phyloP scores from a whole-genome alignment of 1,140 invertebrate species.

The Bilobella aurantiaca region DNA sequence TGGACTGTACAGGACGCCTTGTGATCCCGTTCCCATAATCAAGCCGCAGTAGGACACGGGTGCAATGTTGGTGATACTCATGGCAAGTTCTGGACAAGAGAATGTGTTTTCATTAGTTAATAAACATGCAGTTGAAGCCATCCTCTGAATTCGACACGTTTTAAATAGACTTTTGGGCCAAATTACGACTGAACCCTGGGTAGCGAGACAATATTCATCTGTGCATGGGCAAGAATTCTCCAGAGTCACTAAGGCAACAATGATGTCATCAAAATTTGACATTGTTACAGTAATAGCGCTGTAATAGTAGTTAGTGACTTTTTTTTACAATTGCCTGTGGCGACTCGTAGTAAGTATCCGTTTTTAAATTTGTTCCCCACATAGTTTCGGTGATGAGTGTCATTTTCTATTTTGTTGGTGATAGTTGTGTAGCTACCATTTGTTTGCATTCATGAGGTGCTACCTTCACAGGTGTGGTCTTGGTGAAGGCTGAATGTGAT shows the following conservation, averaged over 20 bases:
- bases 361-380: too few species aligned
- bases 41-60: not conserved
- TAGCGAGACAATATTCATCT: not conserved
- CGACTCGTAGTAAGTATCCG: too few species aligned
- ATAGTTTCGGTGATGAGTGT: too few species aligned
- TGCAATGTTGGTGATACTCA: not conserved
- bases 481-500: too few species aligned
- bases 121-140: not conserved
- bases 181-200: not conserved
- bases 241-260: not conserved
- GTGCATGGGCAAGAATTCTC: not conserved
- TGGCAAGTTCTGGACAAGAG: not conserved
- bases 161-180: not conserved
- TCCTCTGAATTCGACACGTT: not conserved
- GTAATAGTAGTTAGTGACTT: not conserved
- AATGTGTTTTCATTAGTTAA: not conserved
- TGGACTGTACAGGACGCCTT: not conserved
- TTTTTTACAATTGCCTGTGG: not conserved
- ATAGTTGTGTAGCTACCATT: too few species aligned
- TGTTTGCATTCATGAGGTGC: too few species aligned
- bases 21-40: not conserved
- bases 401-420: too few species aligned
- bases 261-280: not conserved
- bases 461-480: too few species aligned
- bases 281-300: not conserved